Conservation (phyloP, 2,113 vertebrate species). For the Theristicus caerulescens region DNA sequence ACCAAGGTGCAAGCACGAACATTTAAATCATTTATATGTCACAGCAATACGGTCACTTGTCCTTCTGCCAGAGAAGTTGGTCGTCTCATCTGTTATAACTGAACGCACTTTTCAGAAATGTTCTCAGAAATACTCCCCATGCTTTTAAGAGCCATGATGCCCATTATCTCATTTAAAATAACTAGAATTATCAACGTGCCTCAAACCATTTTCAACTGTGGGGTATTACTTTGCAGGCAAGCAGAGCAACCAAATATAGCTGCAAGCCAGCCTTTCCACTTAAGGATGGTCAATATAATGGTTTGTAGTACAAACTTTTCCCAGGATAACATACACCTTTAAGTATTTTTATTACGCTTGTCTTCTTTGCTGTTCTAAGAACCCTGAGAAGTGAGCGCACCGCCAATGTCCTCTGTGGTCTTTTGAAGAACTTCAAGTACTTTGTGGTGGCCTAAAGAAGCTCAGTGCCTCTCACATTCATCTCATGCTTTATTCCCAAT, state of each 20-base stretch:
- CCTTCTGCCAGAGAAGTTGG: not conserved
- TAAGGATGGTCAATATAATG: not conserved
- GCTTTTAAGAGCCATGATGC: not conserved
- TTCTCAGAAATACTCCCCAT: not conserved
- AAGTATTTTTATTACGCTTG: not conserved
- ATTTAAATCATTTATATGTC: not conserved
- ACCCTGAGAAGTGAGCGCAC: not conserved
- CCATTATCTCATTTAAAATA: conserved; percentile 11
- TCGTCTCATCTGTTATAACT: not conserved
- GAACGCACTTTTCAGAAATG: not conserved
- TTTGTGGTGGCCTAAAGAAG: not conserved
- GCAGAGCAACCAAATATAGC: not conserved
- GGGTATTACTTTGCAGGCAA: not conserved
- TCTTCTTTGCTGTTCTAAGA: not conserved
- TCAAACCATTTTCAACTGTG: not conserved
- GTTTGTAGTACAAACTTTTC: not conserved
- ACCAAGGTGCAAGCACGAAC: not conserved
- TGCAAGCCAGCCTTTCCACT: not conserved
- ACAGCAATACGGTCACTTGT: not conserved
- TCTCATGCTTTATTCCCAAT: not conserved
- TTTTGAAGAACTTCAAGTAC: not conserved
- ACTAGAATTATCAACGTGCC: not conserved
- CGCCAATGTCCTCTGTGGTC: not conserved
- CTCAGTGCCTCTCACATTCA: not conserved
- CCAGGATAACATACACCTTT: not conserved